phyloP scores from a whole-genome alignment of 2,113 vertebrate species.

The Jacana jacana region DNA sequence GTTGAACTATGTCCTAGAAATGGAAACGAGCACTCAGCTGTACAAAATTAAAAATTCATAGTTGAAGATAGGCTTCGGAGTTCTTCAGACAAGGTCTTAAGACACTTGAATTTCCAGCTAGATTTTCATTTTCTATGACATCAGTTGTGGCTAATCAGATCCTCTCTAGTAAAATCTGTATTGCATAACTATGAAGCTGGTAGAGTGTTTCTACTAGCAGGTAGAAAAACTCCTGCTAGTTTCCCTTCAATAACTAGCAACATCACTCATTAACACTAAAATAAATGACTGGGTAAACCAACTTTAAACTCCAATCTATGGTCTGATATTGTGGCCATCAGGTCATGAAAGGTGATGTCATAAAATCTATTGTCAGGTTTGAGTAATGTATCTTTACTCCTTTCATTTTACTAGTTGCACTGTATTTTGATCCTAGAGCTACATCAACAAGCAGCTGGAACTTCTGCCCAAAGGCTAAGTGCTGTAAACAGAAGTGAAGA shows the following conservation, averaged over 20 bases:
- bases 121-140: background rate
- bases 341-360: background rate
- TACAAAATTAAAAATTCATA: constrained; percentile 69
- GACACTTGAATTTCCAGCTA: background rate
- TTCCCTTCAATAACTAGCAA: background rate
- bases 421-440: background rate
- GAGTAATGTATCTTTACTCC: background rate
- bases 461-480: background rate
- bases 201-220: background rate
- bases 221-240: background rate
- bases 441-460: background rate
- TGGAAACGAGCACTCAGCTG: constrained; percentile 58
- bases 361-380: background rate
- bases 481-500: background rate
- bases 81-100: background rate
- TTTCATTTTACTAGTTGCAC: background rate
- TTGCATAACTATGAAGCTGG: background rate
- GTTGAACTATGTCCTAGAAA: constrained; percentile 65
- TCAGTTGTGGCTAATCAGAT: background rate
- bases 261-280: background rate
- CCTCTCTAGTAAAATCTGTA: background rate
- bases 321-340: background rate
- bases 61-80: background rate
- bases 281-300: background rate
- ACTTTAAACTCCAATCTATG: background rate